These are phyloP conservation scores for Bubo scandiacus DNA, from an alignment of 2,113 vertebrate species.

Conservation along the genomic window DNA sequence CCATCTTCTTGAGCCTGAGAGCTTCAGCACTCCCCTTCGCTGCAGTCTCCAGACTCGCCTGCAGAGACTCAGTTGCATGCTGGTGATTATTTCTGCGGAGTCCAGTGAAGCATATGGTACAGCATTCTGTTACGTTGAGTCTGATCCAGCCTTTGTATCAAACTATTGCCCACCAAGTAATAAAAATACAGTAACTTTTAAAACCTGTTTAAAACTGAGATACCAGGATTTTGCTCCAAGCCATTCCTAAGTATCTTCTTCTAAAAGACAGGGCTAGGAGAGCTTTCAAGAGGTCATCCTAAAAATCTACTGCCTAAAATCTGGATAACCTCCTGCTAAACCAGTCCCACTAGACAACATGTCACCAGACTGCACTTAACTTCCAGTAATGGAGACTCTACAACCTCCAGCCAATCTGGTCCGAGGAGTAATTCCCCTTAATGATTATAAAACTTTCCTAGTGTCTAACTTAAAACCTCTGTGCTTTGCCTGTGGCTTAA, in stretches of 20 bases:
- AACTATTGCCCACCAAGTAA: conserved; percentile 12
- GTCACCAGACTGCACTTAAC: not conserved
- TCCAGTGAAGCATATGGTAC: conserved; percentile 40
- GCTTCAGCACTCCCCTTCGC: conserved; percentile 74
- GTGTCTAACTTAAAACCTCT: not conserved
- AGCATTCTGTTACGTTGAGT: conserved; percentile 30
- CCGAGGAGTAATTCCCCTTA: not conserved
- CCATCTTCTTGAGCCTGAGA: conserved; percentile 74
- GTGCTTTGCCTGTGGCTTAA: not conserved
- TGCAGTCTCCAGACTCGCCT: conserved; percentile 79
- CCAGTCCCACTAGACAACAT: not conserved
- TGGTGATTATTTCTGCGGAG: conserved; percentile 77
- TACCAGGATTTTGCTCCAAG: not conserved
- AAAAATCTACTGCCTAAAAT: not conserved
- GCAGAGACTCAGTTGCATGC: conserved; percentile 73
- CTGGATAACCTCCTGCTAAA: not conserved
- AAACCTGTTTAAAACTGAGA: not conserved
- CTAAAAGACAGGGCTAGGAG: not conserved
- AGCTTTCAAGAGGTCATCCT: not conserved
- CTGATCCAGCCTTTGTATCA: conserved; percentile 24
- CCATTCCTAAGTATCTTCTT: not conserved
- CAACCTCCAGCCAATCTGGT: not conserved
- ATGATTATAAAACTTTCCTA: not conserved
- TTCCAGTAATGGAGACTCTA: not conserved
- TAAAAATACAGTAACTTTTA: not conserved